phyloP scores from a whole-genome alignment of 2,797 vertebrate species.

The Typhlichthys subterraneus region DNA sequence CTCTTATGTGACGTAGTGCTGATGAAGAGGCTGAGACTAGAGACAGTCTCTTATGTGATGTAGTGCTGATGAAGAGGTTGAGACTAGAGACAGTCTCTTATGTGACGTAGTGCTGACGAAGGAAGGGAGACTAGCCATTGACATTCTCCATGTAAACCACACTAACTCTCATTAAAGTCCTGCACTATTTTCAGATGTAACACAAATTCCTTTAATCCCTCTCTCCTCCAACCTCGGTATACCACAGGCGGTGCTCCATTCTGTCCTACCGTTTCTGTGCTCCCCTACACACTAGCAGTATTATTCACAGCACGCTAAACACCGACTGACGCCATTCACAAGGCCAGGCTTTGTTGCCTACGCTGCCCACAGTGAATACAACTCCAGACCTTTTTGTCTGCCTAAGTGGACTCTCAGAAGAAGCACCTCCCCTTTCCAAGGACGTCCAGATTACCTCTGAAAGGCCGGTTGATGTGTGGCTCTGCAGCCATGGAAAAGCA shows the following conservation, averaged over 20 bases:
- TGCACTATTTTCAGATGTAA: constrained; percentile 13
- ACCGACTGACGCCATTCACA: constrained; percentile 89
- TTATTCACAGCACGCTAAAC: constrained; percentile 88
- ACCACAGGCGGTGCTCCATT: constrained; percentile 24
- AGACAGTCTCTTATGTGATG: too few species aligned
- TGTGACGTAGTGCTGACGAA: too few species aligned
- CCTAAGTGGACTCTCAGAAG: constrained; percentile 86
- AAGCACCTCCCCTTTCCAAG: constrained; percentile 76
- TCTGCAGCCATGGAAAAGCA: constrained; percentile 42
- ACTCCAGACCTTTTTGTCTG: constrained; percentile 84
- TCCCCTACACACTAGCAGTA: constrained; percentile 73
- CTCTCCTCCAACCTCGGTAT: constrained; percentile 9
- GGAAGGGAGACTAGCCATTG: too few species aligned
- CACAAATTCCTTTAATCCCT: constrained; percentile 5
- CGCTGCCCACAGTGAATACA: constrained; percentile 82
- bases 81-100: too few species aligned
- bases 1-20: too few species aligned
- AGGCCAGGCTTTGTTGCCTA: constrained; percentile 79
- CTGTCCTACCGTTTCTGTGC: constrained; percentile 51
- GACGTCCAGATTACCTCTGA: constrained; percentile 80
- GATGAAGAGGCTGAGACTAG: too few species aligned
- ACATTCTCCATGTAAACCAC: constrained; percentile 9
- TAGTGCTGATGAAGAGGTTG: too few species aligned
- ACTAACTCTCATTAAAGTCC: constrained; percentile 8
- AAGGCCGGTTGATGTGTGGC: constrained; percentile 73